These are phyloP conservation scores for Microcebus tavaratra DNA, from an alignment of 2,113 vertebrate species.

Conservation along the genomic window DNA sequence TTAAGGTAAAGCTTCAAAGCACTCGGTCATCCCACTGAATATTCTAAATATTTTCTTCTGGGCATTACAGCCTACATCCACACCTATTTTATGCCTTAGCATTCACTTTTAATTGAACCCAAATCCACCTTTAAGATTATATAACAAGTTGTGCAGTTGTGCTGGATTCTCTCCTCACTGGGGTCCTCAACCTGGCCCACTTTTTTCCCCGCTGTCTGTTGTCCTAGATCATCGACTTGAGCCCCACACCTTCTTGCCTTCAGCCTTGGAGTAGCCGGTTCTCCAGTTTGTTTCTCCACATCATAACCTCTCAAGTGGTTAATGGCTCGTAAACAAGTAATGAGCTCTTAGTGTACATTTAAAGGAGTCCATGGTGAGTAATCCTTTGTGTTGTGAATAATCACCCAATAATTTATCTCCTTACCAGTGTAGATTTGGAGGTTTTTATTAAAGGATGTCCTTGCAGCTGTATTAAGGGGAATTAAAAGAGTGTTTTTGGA, in stretches of 20 bases:
- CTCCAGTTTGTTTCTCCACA: conserved; percentile 42
- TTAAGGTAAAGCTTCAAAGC: neutral
- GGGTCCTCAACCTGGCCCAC: neutral
- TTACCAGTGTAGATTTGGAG: conserved; percentile 54
- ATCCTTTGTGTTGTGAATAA: conserved; percentile 68
- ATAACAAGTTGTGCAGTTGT: neutral
- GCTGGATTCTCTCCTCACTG: neutral
- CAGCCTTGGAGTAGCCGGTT: neutral
- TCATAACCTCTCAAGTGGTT: conserved; percentile 47
- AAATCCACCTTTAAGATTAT: neutral
- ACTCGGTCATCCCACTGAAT: neutral
- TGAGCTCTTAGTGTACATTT: conserved; percentile 46
- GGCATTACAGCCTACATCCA: neutral
- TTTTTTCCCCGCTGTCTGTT: neutral
- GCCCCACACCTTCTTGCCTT: neutral
- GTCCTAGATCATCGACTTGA: neutral
- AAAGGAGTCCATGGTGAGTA: conserved; percentile 48
- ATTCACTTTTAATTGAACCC: neutral
- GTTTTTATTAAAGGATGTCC: conserved; percentile 57
- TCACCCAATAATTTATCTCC: conserved; percentile 60
- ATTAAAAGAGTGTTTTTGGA: conserved; percentile 41
- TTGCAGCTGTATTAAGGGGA: conserved; percentile 50
- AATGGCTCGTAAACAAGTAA: conserved; percentile 57
- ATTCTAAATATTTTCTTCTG: neutral
- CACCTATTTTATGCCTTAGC: neutral